Conservation (phyloP, 2,888 invertebrate species). For the Aproaerema taeniolella region DNA sequence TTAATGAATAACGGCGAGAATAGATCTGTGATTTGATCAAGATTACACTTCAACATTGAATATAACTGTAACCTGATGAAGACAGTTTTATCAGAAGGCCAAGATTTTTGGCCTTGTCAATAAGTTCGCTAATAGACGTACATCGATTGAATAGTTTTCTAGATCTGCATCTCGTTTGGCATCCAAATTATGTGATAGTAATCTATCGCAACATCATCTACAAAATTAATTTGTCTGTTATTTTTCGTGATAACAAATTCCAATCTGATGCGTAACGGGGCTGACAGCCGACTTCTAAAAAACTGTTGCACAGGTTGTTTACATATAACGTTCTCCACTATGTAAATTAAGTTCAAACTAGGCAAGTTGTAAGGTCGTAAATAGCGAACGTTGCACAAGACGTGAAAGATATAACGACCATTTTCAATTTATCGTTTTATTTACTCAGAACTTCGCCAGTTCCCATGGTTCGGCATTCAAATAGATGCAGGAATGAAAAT, state of each 20-base stretch:
- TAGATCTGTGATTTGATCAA: no score
- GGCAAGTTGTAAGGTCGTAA: constrained; percentile 1
- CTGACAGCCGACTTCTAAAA: constrained; percentile 12
- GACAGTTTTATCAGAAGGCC: constrained; percentile 4
- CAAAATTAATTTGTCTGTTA: constrained; percentile 20
- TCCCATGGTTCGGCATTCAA: constrained; percentile 17
- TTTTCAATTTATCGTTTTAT: constrained; percentile 3
- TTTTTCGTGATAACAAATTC: constrained; percentile 21
- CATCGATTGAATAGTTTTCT: constrained; percentile 14
- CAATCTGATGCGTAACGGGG: constrained; percentile 25
- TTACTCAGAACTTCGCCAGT: background rate
- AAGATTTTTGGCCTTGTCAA: constrained; percentile 13
- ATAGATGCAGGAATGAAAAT: constrained; percentile 23
- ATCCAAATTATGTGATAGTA: constrained; percentile 27
- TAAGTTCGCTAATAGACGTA: constrained; percentile 4
- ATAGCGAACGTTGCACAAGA: constrained; percentile 4
- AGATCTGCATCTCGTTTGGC: constrained; percentile 18
- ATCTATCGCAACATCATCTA: constrained; percentile 28
- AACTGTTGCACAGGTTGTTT: constrained; percentile 1
- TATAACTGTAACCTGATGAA: constrained; percentile 1
- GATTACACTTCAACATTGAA: no score
- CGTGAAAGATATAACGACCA: background rate
- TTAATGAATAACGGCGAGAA: no score
- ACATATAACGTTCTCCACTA: background rate
- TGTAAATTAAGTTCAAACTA: constrained; percentile 3